Evolutionary conservation across 2,113 vertebrate species (phyloP).

Genomic region (Chaenogobius annularis): DNA sequence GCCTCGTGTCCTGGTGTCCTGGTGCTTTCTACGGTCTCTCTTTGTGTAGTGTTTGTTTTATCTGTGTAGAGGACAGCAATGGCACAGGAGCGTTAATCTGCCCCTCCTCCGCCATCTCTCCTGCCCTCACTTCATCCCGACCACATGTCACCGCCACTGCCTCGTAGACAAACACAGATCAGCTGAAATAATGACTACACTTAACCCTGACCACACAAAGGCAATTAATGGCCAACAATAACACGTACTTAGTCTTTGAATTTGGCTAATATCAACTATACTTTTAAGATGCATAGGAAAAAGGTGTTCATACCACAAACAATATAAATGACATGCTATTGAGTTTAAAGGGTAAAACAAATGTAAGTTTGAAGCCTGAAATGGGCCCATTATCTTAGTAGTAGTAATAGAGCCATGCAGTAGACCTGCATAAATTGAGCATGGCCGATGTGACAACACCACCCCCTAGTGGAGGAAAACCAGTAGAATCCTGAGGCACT

Average conservation of each 20-base stretch:
- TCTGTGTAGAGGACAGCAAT: constrained; percentile 26
- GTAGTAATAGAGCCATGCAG: not conserved
- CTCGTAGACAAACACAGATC: constrained; percentile 62
- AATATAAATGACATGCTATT: not conserved
- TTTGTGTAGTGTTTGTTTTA: constrained; percentile 27
- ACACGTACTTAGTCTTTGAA: not conserved
- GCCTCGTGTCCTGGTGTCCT: constrained; percentile 16
- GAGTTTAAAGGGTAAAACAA: not conserved
- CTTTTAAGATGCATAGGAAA: too few species aligned
- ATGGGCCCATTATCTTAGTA: not conserved
- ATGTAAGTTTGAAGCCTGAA: not conserved
- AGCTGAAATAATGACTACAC: not conserved
- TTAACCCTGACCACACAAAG: not conserved
- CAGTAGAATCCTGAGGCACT: constrained; percentile 9
- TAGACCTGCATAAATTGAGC: not conserved
- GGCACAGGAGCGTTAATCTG: constrained; percentile 59
- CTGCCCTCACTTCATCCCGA: not conserved
- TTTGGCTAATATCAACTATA: too few species aligned
- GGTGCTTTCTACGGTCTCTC: constrained; percentile 15
- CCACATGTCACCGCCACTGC: constrained; percentile 57
- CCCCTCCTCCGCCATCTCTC: not conserved
- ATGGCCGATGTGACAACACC: constrained; percentile 49
- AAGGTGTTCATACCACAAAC: too few species aligned
- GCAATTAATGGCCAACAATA: not conserved
- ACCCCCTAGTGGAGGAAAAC: constrained; percentile 61